Evolutionary conservation across 2,113 vertebrate species (phyloP).

Genomic region (Tychaedon coryphoeus): DNA sequence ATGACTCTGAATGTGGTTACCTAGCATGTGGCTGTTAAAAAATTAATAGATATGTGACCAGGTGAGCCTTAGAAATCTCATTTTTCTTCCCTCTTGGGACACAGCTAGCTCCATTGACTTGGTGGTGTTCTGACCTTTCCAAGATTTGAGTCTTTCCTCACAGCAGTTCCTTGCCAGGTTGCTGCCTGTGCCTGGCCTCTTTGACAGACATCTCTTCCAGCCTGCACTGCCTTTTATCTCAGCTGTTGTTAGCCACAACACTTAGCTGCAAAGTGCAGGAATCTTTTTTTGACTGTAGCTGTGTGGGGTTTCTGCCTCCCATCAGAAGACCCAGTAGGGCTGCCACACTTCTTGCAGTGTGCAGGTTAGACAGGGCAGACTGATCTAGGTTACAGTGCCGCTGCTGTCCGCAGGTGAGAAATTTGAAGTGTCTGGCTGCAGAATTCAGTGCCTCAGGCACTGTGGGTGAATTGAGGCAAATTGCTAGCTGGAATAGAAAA

Average conservation of each 20-base stretch:
- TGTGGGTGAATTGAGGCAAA: conserved; percentile 1
- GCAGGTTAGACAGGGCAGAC: not conserved
- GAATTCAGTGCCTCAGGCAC: not conserved
- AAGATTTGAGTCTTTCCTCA: not conserved
- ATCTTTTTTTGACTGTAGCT: not conserved
- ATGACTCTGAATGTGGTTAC: not conserved
- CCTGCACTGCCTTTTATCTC: conserved; percentile 10
- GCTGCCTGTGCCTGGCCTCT: not conserved
- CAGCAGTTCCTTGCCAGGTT: not conserved
- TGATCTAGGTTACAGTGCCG: not conserved
- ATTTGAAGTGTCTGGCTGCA: not conserved
- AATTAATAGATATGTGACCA: not conserved
- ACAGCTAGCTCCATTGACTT: not conserved
- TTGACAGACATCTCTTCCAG: not conserved
- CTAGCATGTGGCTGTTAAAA: not conserved
- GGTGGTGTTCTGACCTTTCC: not conserved
- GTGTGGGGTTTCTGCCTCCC: not conserved
- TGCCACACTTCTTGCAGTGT: not conserved
- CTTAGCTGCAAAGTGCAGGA: conserved; percentile 2
- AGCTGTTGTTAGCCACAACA: conserved; percentile 17
- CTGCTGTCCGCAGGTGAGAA: not conserved
- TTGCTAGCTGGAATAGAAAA: not conserved
- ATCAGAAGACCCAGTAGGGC: not conserved
- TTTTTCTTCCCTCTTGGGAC: not conserved
- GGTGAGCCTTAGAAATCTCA: not conserved